Evolutionary conservation across 2,113 vertebrate species (phyloP).

Genomic region (Sander lucioperca): DNA sequence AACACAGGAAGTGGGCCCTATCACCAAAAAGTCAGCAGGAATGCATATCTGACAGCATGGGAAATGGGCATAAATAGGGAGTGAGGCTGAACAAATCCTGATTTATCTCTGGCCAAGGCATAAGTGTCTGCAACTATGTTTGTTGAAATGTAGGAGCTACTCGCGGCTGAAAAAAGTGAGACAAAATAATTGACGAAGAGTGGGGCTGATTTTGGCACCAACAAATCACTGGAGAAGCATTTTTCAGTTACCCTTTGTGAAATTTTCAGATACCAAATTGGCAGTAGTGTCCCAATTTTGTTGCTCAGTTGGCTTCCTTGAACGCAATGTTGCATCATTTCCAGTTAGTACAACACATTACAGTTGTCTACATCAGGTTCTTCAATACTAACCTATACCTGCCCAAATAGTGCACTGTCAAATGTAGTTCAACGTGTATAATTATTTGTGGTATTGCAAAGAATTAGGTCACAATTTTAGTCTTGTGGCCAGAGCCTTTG

Average conservation of each 20-base stretch:
- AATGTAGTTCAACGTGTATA: background rate
- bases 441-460: background rate
- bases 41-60: background rate
- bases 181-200: background rate
- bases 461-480: conserved; percentile 23
- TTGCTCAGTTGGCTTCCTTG: conserved; percentile 5
- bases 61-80: background rate
- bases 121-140: background rate
- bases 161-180: background rate
- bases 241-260: background rate
- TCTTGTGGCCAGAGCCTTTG: background rate
- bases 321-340: conserved; percentile 12
- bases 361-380: background rate
- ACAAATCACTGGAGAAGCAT: background rate
- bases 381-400: background rate
- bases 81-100: background rate
- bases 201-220: background rate
- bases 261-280: conserved; percentile 13
- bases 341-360: background rate
- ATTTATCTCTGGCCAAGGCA: background rate
- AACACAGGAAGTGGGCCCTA: background rate
- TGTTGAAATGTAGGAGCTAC: background rate
- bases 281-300: conserved; percentile 8
- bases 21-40: background rate
- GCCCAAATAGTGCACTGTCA: background rate